Conservation (phyloP, 2,797 vertebrate species). For the Apodemus agrarius region DNA sequence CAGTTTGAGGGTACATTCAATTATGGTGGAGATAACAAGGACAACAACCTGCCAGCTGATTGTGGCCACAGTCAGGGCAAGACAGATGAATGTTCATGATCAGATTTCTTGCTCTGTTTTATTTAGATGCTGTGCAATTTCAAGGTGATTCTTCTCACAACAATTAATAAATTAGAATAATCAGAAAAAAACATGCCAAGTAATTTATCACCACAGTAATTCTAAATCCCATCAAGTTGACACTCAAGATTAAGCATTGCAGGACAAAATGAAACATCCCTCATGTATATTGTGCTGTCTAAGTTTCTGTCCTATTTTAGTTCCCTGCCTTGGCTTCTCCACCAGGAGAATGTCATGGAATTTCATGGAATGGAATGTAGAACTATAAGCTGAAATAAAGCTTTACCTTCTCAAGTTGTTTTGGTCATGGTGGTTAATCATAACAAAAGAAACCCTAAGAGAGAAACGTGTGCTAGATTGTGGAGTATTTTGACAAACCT, state of each 20-base stretch:
- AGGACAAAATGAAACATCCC: background rate
- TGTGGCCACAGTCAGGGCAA: background rate
- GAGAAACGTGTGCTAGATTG: background rate
- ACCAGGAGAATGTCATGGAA: background rate
- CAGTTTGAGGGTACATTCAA: background rate
- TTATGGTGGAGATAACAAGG: background rate
- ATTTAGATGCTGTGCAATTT: background rate
- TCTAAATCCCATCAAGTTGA: background rate
- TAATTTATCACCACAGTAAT: background rate
- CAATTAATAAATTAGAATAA: background rate
- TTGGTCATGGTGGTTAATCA: background rate
- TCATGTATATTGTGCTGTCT: background rate
- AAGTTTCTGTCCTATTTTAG: background rate
- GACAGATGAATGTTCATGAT: background rate
- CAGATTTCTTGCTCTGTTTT: too few relatives aligned
- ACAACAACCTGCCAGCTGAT: background rate
- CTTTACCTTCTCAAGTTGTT: background rate
- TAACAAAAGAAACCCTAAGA: background rate
- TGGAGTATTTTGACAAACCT: background rate
- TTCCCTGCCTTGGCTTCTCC: background rate
- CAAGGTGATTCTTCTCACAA: background rate
- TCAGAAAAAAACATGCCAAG: background rate
- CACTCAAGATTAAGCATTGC: background rate
- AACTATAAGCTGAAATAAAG: background rate
- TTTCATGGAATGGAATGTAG: background rate